These are phyloP conservation scores for Macroglossus sobrinus DNA, from an alignment of 2,113 vertebrate species.

Conservation along the genomic window DNA sequence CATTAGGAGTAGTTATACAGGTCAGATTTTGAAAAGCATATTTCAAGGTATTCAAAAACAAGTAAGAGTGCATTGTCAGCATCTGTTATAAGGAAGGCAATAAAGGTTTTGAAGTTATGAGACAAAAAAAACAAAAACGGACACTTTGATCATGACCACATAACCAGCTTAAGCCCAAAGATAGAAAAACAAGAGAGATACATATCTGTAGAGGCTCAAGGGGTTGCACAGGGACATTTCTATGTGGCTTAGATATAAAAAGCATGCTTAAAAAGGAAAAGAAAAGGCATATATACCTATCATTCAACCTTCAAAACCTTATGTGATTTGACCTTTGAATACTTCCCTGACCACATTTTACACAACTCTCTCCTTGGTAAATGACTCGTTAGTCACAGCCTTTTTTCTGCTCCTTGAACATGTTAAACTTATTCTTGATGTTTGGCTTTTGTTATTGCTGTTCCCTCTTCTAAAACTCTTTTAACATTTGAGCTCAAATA, in stretches of 20 bases:
- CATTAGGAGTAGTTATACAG: background rate
- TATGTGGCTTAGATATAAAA: background rate
- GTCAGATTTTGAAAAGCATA: background rate
- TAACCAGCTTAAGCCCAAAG: background rate
- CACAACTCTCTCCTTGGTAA: background rate
- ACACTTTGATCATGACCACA: background rate
- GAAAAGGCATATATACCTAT: background rate
- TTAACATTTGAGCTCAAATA: slow-evolving; percentile 17
- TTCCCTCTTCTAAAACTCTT: background rate
- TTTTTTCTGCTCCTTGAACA: background rate
- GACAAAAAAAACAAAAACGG: background rate
- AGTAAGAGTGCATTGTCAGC: background rate
- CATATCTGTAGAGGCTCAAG: background rate
- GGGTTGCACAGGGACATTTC: background rate
- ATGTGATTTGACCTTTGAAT: background rate
- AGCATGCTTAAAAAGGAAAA: slow-evolving; percentile 19
- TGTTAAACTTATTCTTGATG: background rate
- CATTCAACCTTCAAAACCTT: background rate
- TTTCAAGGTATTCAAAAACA: slow-evolving; percentile 24
- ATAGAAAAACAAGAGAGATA: background rate
- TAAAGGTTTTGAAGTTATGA: background rate
- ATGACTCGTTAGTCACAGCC: background rate
- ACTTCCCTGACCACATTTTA: background rate
- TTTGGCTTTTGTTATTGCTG: background rate
- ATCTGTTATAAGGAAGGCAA: background rate